Evolutionary conservation across 2,888 invertebrate genomes (phyloP).

Genomic region (Electrophaes corylata): DNA sequence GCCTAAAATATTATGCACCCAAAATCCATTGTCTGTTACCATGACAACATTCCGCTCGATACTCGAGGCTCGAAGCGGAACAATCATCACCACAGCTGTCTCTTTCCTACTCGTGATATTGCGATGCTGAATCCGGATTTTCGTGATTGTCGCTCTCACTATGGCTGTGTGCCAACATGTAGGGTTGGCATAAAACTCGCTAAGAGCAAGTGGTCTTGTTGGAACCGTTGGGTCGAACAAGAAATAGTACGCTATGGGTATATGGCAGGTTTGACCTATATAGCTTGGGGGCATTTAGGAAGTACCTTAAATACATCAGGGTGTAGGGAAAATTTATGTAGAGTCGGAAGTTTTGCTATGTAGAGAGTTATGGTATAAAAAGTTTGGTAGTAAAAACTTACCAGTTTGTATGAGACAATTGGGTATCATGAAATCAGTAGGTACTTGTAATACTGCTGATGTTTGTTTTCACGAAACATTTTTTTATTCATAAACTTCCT

Average conservation of each 20-base stretch:
- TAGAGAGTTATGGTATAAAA: constrained; percentile 33
- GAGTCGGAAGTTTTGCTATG: constrained; percentile 36
- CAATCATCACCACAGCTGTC: constrained; percentile 73
- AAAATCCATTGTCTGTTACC: constrained; percentile 84
- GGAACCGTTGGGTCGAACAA: constrained; percentile 68
- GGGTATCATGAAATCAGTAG: constrained; percentile 40
- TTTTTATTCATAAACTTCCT: constrained; percentile 31
- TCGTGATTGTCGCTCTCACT: constrained; percentile 66
- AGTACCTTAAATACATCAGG: constrained; percentile 44
- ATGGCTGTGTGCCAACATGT: constrained; percentile 78
- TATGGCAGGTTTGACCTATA: constrained; percentile 53
- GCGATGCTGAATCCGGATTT: constrained; percentile 72
- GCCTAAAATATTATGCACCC: constrained; percentile 85
- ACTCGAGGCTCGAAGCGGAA: constrained; percentile 65
- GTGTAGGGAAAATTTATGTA: constrained; percentile 39
- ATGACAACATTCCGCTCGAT: constrained; percentile 82
- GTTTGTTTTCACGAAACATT: constrained; percentile 32
- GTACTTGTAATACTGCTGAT: constrained; percentile 36
- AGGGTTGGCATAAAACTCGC: constrained; percentile 71
- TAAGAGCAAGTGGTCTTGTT: constrained; percentile 66
- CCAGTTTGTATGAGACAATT: constrained; percentile 42
- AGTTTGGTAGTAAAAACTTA: constrained; percentile 44
- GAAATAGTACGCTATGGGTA: constrained; percentile 57
- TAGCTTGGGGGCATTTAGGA: constrained; percentile 45
- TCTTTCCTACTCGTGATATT: constrained; percentile 73